Base-by-base conservation (phyloP, 1,140 invertebrate genomes). In the Aphelenchoides fujianensis region DNA sequence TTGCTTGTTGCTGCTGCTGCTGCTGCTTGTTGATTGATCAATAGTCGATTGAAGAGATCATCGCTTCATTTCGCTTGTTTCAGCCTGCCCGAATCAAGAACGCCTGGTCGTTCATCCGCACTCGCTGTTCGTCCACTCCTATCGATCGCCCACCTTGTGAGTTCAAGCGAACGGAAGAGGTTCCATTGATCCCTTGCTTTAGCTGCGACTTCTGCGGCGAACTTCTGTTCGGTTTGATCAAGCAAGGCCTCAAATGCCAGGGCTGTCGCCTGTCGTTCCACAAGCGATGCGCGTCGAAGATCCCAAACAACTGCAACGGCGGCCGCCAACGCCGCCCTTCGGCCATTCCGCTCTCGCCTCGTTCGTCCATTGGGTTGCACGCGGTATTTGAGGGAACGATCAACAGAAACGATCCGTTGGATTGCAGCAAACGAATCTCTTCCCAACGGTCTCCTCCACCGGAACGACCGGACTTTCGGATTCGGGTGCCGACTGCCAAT, bases 201-300 rank as follows among this genome's bases (percentile, higher is more conserved):
- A 19, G n/a, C 37, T 96, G 94, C 88, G 95, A 98, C 89, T 97
- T 97, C 88, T 98, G 96, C 87, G 95, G 95, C 57, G 95, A 98
- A 88, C 96, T 99, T 93, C 89, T 98, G 0, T 98, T 97, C 87
- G 96, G 96, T 3, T 88, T 98, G 66, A 94, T 98, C 52, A 89
- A 94, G 69, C 96, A 98, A 88, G 96, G 96, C 75, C 89, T 98
- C 70, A 98, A 98, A 87, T 98, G 96, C 88, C 95, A 98, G 89
- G 95, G 94, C 78, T 98, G 95, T 88, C 91, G 94, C 7, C 89
- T 94, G 82, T 97, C 97, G 87, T 98, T 94, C 88, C 96, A 98
- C 87, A 98, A 98, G 86, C 88, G 95, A 57, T 98, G 96, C 88
- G 95, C 95, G 62, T 92, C 95, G 72, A 97, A 97, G 87, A 93